phyloP scores from a whole-genome alignment of 2,797 vertebrate species.

The Adelosebastes latens region DNA sequence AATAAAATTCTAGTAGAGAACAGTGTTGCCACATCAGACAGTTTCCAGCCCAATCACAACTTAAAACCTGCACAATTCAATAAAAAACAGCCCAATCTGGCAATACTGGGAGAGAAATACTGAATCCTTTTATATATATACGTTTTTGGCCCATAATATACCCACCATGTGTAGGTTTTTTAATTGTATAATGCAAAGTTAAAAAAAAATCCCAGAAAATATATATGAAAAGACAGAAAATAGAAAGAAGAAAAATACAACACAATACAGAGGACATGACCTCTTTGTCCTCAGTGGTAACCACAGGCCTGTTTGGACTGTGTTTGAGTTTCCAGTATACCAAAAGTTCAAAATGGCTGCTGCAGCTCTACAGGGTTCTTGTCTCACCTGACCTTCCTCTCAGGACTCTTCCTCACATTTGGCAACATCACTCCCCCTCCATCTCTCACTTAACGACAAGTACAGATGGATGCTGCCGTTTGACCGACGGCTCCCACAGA shows the following conservation, averaged over 20 bases:
- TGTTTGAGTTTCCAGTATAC: constrained; percentile 14
- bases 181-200: not conserved
- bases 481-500: constrained; percentile 29
- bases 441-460: constrained; percentile 23
- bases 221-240: not conserved
- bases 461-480: constrained; percentile 48
- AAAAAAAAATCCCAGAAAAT: not conserved
- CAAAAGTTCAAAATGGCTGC: constrained; percentile 13
- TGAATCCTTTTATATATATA: not conserved
- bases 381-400: constrained; percentile 45
- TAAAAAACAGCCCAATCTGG: no score
- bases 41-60: no score
- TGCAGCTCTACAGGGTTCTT: not conserved
- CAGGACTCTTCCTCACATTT: constrained; percentile 21
- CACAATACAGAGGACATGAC: not conserved
- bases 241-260: not conserved
- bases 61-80: no score
- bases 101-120: not conserved
- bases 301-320: not conserved
- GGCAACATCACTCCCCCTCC: constrained; percentile 19
- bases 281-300: not conserved
- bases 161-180: not conserved
- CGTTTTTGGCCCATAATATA: not conserved
- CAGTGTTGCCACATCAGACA: no score
- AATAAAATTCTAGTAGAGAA: no score